These are phyloP conservation scores for Zaprionus lachaisei DNA, from an alignment of 1,140 invertebrate species.

Conservation along the genomic window DNA sequence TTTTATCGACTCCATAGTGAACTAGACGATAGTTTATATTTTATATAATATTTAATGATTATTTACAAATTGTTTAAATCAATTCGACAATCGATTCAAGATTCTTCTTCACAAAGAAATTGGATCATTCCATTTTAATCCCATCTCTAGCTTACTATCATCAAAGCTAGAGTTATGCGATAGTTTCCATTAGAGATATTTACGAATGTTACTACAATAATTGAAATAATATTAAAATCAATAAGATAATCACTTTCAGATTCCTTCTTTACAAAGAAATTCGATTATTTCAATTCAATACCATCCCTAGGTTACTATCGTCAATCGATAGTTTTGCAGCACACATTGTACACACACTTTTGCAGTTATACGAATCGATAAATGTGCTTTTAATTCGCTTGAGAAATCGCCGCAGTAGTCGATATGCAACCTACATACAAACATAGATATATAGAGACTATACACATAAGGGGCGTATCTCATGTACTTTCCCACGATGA, in stretches of 20 bases:
- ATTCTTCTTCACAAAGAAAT: not conserved
- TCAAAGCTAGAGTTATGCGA: not conserved
- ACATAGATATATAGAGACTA: conserved; percentile 43
- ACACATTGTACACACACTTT: conserved; percentile 38
- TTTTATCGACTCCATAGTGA: too few species aligned
- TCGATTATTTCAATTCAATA: not conserved
- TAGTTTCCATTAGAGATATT: too few species aligned
- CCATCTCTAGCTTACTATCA: not conserved
- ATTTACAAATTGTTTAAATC: too few species aligned
- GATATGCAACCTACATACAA: conserved; percentile 40
- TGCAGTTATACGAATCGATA: conserved; percentile 5
- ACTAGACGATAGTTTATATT: too few species aligned
- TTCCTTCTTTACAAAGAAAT: too few species aligned
- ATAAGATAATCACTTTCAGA: too few species aligned
- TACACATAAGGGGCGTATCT: conserved; percentile 12
- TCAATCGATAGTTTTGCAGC: not conserved
- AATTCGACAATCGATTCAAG: too few species aligned
- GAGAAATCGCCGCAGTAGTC: conserved; percentile 61
- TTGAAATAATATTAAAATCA: too few species aligned
- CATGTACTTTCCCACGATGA: not conserved
- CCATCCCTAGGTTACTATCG: not conserved
- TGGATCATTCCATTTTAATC: not conserved
- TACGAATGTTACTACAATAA: too few species aligned
- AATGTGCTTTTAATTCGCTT: conserved; percentile 76
- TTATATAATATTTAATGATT: too few species aligned